phyloP scores from a whole-genome alignment of 2,113 vertebrate species.

The Apteryx owenii region DNA sequence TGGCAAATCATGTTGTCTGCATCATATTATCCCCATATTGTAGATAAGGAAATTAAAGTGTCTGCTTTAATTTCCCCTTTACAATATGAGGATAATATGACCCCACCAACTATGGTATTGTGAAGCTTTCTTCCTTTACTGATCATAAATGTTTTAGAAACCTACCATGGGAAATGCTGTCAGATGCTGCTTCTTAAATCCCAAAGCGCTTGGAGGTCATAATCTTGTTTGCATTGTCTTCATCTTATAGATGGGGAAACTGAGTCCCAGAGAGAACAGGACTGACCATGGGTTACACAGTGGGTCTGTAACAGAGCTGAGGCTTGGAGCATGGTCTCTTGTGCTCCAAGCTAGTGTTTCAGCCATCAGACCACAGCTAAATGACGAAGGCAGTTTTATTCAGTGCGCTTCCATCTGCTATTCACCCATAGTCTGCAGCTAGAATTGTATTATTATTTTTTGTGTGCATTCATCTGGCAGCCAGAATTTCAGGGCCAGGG shows the following conservation, averaged over 20 bases:
- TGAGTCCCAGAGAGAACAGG: not conserved
- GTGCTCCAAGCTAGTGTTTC: not conserved
- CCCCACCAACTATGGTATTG: not conserved
- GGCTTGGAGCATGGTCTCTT: not conserved
- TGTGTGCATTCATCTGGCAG: not conserved
- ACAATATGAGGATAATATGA: not conserved
- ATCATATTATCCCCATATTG: not conserved
- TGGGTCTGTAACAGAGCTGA: not conserved
- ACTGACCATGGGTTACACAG: not conserved
- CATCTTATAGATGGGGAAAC: not conserved
- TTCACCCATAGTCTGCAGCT: not conserved
- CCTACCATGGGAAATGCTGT: not conserved
- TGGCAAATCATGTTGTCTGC: not conserved
- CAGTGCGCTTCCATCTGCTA: not conserved
- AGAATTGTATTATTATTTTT: slow-evolving; percentile 20
- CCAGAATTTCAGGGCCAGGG: not conserved
- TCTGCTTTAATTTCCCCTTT: not conserved
- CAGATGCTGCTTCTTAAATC: not conserved
- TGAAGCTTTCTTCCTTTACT: not conserved
- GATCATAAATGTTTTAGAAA: not conserved
- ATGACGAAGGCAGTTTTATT: slow-evolving; percentile 15
- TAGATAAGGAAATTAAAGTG: not conserved
- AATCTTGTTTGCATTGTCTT: not conserved
- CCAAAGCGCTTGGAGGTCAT: rapidly evolving
- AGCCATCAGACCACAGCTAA: not conserved